Evolutionary conservation across 2,888 invertebrate species (phyloP).

Genomic region (Mayetiola destructor): DNA sequence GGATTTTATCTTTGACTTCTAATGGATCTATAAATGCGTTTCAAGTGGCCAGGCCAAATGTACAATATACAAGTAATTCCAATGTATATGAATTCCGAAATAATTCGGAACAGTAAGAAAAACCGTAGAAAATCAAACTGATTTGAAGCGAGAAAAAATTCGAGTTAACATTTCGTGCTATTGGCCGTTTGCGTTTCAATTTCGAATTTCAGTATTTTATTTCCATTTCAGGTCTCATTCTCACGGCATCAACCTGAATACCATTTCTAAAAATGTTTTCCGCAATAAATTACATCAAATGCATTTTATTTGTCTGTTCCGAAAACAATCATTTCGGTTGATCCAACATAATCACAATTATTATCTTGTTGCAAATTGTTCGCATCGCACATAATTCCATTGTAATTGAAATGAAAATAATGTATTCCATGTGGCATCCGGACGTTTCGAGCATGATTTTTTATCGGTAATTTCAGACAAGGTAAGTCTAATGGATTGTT

Average conservation of each 20-base stretch:
- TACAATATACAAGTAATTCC: neutral
- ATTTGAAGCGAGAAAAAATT: too few species aligned
- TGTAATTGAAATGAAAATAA: constrained; percentile 5
- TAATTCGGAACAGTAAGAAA: neutral
- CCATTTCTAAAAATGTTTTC: neutral
- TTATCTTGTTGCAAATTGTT: neutral
- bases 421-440: too few species aligned
- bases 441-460: too few species aligned
- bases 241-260: neutral
- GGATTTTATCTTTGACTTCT: neutral
- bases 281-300: neutral
- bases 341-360: neutral
- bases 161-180: too few species aligned
- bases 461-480: too few species aligned
- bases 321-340: neutral
- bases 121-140: too few species aligned
- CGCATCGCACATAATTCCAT: constrained; percentile 7
- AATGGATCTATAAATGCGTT: too few species aligned
- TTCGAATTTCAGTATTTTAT: neutral
- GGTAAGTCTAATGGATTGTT: too few species aligned
- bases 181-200: neutral
- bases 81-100: neutral
- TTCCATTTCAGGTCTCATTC: neutral
- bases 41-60: neutral
- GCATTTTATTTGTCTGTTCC: neutral